Percentiles rank a stretch among this genome's conserved stretches.
These are phyloP conservation scores for Sceloporus tristichus DNA, from an alignment of 2,113 vertebrate species.

Conservation along the genomic window DNA sequence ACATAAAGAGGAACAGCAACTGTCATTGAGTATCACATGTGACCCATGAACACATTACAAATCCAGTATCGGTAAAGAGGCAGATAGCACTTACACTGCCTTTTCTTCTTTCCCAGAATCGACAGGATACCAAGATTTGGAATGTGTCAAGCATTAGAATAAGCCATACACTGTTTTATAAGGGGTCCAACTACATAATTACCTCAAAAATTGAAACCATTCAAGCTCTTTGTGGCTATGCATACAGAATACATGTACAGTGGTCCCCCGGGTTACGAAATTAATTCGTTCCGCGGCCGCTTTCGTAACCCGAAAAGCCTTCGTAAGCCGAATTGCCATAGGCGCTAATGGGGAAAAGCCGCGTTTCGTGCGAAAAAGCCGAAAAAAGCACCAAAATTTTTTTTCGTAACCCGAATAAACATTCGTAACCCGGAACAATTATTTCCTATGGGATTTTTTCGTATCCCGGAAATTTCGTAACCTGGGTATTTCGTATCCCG, in stretches of 20 bases:
- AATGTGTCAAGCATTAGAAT: slow-evolving; percentile 20
- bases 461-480: too few species aligned
- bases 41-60: neutral
- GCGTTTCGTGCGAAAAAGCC: too few species aligned
- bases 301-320: too few species aligned
- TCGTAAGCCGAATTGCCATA: too few species aligned
- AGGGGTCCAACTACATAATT: neutral
- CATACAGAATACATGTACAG: neutral
- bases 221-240: rapidly evolving
- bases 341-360: too few species aligned
- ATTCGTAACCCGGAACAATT: too few species aligned
- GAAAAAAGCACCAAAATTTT: too few species aligned
- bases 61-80: neutral
- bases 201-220: neutral
- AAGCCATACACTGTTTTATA: neutral
- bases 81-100: neutral
- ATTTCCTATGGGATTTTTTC: too few species aligned
- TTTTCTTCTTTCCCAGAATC: slow-evolving; percentile 8
- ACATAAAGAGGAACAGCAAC: neutral
- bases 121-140: neutral
- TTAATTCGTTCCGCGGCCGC: too few species aligned
- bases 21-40: neutral
- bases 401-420: too few species aligned
- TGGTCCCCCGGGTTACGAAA: too few species aligned
- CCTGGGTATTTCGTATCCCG: too few species aligned